Evolutionary conservation across 30 jellyfish, hydroid and myxozoan species (phyloP).

Genomic region (Mastigias papua): DNA sequence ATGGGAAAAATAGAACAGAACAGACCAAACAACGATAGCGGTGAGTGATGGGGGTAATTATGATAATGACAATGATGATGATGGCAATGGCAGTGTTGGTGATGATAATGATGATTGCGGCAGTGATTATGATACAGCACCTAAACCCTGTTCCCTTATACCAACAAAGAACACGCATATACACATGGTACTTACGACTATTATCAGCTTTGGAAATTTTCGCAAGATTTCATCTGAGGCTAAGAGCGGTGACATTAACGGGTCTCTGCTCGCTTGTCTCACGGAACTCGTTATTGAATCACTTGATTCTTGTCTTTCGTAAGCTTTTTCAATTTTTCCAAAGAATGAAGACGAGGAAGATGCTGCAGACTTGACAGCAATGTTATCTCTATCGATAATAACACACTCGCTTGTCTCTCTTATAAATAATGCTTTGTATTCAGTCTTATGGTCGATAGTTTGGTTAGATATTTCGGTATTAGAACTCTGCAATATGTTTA

Average conservation of each 20-base stretch:
- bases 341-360: conserved; percentile 7
- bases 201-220: conserved; percentile 83
- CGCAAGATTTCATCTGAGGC: conserved; percentile 83
- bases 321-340: conserved; percentile 19
- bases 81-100: too few relatives aligned
- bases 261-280: conserved; percentile 59
- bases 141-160: too few relatives aligned
- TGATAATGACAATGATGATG: too few relatives aligned
- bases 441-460: neutral
- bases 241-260: conserved; percentile 94
- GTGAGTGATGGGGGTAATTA: too few relatives aligned
- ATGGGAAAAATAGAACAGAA: too few relatives aligned
- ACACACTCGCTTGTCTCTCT: conserved; percentile 62
- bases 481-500: neutral
- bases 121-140: too few relatives aligned
- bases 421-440: conserved; percentile 33
- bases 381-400: conserved; percentile 30
- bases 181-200: conserved; percentile 75
- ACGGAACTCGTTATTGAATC: conserved; percentile 59
- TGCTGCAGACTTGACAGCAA: neutral
- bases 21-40: too few relatives aligned
- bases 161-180: too few relatives aligned
- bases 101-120: too few relatives aligned
- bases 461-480: neutral
- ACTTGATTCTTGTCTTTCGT: conserved; percentile 29